phyloP scores from a whole-genome alignment of 2,888 invertebrate species.

The Leptinotarsa rubiginosa region DNA sequence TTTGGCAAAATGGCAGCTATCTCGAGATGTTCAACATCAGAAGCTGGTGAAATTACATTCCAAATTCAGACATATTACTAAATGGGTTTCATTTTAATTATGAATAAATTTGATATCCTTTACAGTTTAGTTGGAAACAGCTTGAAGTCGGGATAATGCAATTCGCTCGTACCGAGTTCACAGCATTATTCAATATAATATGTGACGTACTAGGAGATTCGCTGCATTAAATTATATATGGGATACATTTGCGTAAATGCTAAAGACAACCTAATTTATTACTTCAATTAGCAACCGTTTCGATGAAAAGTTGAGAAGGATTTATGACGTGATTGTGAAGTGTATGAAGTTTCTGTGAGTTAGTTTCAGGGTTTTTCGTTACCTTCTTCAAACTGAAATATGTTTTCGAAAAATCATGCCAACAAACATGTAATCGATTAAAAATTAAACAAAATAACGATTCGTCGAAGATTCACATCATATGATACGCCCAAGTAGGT shows the following conservation, averaged over 20 bases:
- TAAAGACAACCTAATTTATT: neutral
- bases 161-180: slow-evolving; percentile 46
- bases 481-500: too few relatives aligned
- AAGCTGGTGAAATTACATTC: slow-evolving; percentile 35
- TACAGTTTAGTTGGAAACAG: slow-evolving; percentile 40
- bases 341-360: neutral
- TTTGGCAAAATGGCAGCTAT: slow-evolving; percentile 16
- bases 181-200: slow-evolving; percentile 51
- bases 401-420: too few relatives aligned
- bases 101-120: slow-evolving; percentile 47
- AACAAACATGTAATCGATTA: too few relatives aligned
- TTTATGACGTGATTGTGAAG: neutral
- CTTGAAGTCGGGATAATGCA: slow-evolving; percentile 37
- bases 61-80: slow-evolving; percentile 33
- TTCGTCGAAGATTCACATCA: too few relatives aligned
- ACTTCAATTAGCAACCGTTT: slow-evolving; percentile 7
- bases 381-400: too few relatives aligned
- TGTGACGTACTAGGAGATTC: slow-evolving; percentile 53
- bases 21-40: slow-evolving; percentile 29
- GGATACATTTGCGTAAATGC: slow-evolving; percentile 55
- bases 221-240: slow-evolving; percentile 51
- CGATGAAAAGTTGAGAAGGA: slow-evolving; percentile 4
- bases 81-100: slow-evolving; percentile 42
- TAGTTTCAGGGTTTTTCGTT: too few relatives aligned
- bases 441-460: too few relatives aligned